Evolutionary conservation across 2,888 invertebrate species (phyloP), one percentile per base, ranked within the genome.

Genomic region (Nezara viridula): DNA sequence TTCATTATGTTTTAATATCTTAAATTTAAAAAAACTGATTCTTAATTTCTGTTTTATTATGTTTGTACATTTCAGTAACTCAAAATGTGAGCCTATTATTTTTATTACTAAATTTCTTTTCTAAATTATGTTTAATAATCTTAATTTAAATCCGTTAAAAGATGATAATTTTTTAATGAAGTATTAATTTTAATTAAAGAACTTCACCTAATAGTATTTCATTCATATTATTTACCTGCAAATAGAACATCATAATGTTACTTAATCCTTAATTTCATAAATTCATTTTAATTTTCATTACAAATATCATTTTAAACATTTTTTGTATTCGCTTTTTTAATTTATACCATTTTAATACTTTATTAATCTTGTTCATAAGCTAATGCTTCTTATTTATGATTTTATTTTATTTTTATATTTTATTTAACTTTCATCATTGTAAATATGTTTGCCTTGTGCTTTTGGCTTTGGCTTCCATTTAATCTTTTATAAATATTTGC

Each of bases 401-500:
- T 85, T 50, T 86, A 12, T 86, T 49, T 86, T n/a, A n/a, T 49
- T 86, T 86, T n/a, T 44, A 86, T n/a, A 50, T 77, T 44, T 81
- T 49, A 24, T 88, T 88, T 77, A 60, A 88, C 47, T 77, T 88
- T 88, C 73, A 88, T 73, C 40, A 47, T 60, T 88, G 88, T 88
- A 88, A 77, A 88, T 88, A 88, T 77, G 9, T 77, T 77, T 73
- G n/a, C 87, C 3, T 77, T 49, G 37, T 49, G 88, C 88, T 88
- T 88, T 60, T 88, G 88, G 88, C 88, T 88, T 60, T 88, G 88
- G 88, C 88, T 88, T 88, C 88, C 73, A 88, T 88, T 88, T 88
- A 66, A 50, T 47, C 37, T 60, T 5, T 87, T 44, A 27, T 87
- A 44, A 37, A 44, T 60, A 37, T 60, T 60, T 60, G 87, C 55